Evolutionary conservation across 2,797 vertebrate genomes (phyloP), one percentile per base, ranked within the genome.

Genomic region (Sebastolobus alascanus): DNA sequence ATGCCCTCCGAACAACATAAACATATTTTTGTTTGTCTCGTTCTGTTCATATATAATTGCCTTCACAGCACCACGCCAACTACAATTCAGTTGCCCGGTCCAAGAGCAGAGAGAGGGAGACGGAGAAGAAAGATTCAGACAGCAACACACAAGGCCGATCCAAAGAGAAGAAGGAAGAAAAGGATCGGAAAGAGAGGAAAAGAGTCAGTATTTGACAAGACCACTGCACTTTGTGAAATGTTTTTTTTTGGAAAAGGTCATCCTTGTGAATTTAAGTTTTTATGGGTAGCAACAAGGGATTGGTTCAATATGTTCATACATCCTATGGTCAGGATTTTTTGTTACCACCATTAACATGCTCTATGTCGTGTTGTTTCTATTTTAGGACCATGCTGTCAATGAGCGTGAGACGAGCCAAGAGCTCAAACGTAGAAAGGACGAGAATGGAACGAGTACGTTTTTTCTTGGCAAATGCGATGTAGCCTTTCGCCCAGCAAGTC

Each of bases 21-120:
- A 77, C 35, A 71, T 52, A 0, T 55, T 29, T 33, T 38, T 66
- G 22, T 71, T 75, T 78, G 38, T 89, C 54, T 87, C 80, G 73
- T 84, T 82, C 67, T 88, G 77, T 89, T 82, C 73, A 67, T 82
- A 37, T 82, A 59, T 63, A 63, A 81, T 82, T 88, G 50, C 89
- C 93, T 92, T 96, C 94, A 92, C 96, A 99, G 97, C 97, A 98
- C 96, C 97, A 98, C 96, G 90, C 96, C 96, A 98, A 95, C 96
- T 98, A 98, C 95, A 98, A 96, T 96, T 96, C 96, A 96, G 95
- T 97, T 92, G 83, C 96, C 95, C 95, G 96, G 94, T 98, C 97
- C 96, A 99, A 98, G 96, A 98, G 97, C 97, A 97, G 98, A 94
- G 98, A 99, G 96, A 97, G 95, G 96, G 98, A 99, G 96, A 93